Base-by-base conservation (phyloP, 2,113 vertebrate species). In the Rana temporaria region DNA sequence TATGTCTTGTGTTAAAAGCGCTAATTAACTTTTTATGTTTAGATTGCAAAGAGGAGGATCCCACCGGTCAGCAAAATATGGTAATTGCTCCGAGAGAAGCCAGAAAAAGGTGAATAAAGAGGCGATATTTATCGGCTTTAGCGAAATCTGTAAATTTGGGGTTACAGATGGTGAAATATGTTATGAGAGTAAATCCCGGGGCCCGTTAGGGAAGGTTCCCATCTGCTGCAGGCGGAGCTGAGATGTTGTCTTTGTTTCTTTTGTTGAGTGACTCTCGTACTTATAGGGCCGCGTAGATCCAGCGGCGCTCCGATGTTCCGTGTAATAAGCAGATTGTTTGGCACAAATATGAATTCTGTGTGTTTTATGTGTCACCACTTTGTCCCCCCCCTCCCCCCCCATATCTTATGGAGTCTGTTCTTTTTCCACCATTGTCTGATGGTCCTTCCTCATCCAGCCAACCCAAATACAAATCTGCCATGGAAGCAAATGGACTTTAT, bases 11-110 rank as follows among this genome's bases (percentile, higher is more conserved):
- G 70, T 16, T 73, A 22, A 19, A 71, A 16, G n/a, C 42, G 32
- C 59, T 82, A 65, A 73, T 81, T 55, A 34, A 56, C n/a, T 74
- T 55, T 71, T 79, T 56, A 74, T 82, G 66, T 64, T 73, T 57
- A 34, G 65, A 20, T 17, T 38, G 63, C 18, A 34, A 60, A 42
- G 22, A 56, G 60, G 55, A 73, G 70, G 26, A 53, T 34, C 26
- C 60, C 19, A 20, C 24, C 18, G 70, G 70, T 66, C 59, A 65
- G 60, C 60, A 65, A 16, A 73, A 32, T 20, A 18, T 26, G 17
- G 18, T 32, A 34, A 57, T 34, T 18, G 32, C 64, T 65, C 24
- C 26, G 60, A 79, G 78, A 68, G 60, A 70, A 68, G 55, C 55
- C 19, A 42, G 64, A 68, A 34, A 34, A 68, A 56, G 42, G 42